Evolutionary conservation across 1,140 invertebrate species (phyloP), one percentile per base, ranked within the genome.

Genomic region (Lysiphlebus fabarum): DNA sequence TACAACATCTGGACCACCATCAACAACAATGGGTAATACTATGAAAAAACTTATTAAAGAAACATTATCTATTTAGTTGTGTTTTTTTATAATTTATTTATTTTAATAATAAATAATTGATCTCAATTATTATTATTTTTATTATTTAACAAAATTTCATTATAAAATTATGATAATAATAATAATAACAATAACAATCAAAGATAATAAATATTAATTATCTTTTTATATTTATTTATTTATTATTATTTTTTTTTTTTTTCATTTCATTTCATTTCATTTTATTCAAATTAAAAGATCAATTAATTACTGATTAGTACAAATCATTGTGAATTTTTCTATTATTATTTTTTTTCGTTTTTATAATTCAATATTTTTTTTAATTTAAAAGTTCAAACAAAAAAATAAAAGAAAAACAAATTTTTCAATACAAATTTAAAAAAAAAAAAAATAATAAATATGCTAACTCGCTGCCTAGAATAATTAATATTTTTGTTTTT

Each of bases 41-140:
- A 88, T 96, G 82, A 91, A 92, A 69, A 95, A 94, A 76, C 84
- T 96, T 38, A 87, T 96, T 38, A 90, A 90, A 73, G 93, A 93
- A 71, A 93, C 91, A n/a, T 79, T 94, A 57, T 75, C 73, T 48
- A 75, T 74, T 67, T 75, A 76, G 72, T 73, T 56, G 8, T 56
- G 37, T 38, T 56, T 53, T 47, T 42, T 12, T 53, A 50, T 43
- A 38, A n/a, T 53, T 33, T 53, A 41, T 10, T 51, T 45, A 37
- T 34, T 42, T 1, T 2, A 5, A 50, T 50, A 11, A 51, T 1
- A 1, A 5, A 50, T 50, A 11, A 51, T 37, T 34, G 36, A 44
- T 45, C 49, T 40, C 40, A 2, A 10, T 33, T 36, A 12, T 36
- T 41, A 34, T 7, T n/a, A 11, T 43, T 43, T 53, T 34, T 6